Evolutionary conservation across 2,113 vertebrate genomes (phyloP), one percentile per base, ranked within the genome.

Genomic region (Microtus montanus): DNA sequence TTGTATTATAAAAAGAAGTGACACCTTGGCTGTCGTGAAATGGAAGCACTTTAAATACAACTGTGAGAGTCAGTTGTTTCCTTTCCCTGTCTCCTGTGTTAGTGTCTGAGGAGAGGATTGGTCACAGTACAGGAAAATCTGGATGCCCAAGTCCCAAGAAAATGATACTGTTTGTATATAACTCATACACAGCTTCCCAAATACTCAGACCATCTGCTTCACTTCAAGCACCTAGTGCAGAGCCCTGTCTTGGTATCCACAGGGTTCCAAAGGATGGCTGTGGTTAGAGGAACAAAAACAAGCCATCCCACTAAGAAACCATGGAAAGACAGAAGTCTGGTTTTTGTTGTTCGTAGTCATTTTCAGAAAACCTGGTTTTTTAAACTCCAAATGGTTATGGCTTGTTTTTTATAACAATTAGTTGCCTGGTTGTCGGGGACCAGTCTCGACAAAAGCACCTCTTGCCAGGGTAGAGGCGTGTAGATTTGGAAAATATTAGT

Each of bases 351-450:
- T 70, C 86, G 80, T 79, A 17, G 54, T 30, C 30, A 20, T 75
- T 92, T 88, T 89, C 49, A 70, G 33, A 73, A 93, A 94, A 70
- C 35, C 22, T 79, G 15, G 5, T n/a, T 79, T 79, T 93, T 74
- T 61, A 2, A 90, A 77, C 26, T 44, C 35, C 66, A 75, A 58
- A 87, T 24, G 38, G 78, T 61, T 79, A 33, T 89, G 11, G 22
- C 74, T 89, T 75, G 35, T 52, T 89, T 90, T 82, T 52, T 17
- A 68, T 83, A 64, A 44, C 80, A 35, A 63, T 71, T 33, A 86
- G 49, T n/a, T 77, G 17, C 68, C 58, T 70, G 12, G 35, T 58
- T 58, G 19, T 58, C 1, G 19, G 58, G 58, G 19, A 58, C 19
- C 19, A 20, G 19, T 19, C 19, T 58, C 17, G 19, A 58, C 54